Base-by-base conservation (phyloP, 2,888 invertebrate species). In the Camptogramma bilineatum region DNA sequence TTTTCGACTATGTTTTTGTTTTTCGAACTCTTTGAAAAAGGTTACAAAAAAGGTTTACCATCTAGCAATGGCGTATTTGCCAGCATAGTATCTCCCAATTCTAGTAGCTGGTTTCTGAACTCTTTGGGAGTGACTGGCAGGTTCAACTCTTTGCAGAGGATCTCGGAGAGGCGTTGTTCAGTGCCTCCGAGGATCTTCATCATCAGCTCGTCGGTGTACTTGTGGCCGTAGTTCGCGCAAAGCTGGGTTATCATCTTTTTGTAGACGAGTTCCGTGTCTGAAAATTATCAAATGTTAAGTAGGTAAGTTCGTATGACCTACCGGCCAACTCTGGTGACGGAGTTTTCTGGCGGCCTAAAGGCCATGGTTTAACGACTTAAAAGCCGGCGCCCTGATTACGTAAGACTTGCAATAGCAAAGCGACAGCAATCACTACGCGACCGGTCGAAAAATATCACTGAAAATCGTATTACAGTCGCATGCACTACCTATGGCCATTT, bases 251-350 rank as follows among this genome's bases (percentile, higher is more conserved):
- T 95, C 79, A 96, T 96, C 78, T 94, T 94, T 76, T 96, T 96
- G 86, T 98, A 98, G 47, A 97, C 93, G 62, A 90, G 92, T 88
- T 98, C 98, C 0, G 97, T 97, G 88, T 98, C 98, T 97, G 94
- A 51, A 48, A 57, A 46, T 5, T 55, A 18, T 31, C 9, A 47
- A 18, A 18, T 17, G 8, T 39, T 39, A 39, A 3, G 39, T 2
- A 39, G 39, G 28, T 24, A 24, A 8, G 28, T 28, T 8, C 28
- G n/a, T n/a, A n/a, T n/a, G n/a, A n/a, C n/a, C n/a, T n/a, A n/a
- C n/a, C n/a, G n/a, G n/a, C n/a, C n/a, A n/a, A n/a, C n/a, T n/a
- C n/a, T n/a, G n/a, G n/a, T n/a, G n/a, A n/a, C n/a, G n/a, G n/a
- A n/a, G n/a, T n/a, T n/a, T n/a, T n/a, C n/a, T n/a, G n/a, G n/a